Evolutionary conservation across 2,797 vertebrate genomes (phyloP).

Genomic region (Chloroceryle amazona): DNA sequence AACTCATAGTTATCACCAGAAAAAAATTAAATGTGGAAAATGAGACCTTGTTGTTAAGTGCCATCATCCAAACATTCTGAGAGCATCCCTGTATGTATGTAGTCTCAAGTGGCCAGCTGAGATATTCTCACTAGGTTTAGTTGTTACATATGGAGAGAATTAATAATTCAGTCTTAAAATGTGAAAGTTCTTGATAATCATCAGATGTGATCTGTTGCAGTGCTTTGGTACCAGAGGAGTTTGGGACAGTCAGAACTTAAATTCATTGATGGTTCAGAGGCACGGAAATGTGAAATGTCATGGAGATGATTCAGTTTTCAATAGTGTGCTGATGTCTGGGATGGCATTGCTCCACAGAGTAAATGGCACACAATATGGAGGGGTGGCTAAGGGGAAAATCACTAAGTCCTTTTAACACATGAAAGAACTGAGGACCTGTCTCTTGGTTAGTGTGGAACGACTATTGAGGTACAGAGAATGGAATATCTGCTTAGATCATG

Average conservation of each 20-base stretch:
- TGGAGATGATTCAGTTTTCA: conserved; percentile 8
- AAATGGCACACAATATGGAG: neutral
- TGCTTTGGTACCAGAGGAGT: neutral
- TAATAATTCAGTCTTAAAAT: neutral
- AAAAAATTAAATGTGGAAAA: neutral
- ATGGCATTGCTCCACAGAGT: neutral
- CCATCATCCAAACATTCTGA: neutral
- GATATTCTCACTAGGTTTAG: neutral
- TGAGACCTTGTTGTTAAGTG: neutral
- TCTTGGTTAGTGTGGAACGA: neutral
- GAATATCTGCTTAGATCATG: neutral
- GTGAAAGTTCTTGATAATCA: neutral
- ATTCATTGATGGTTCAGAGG: neutral
- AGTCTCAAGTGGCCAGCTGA: neutral
- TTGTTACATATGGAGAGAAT: neutral
- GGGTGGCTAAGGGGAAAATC: neutral
- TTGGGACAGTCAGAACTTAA: neutral
- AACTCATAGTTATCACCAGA: neutral
- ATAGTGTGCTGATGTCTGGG: neutral
- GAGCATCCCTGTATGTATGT: neutral
- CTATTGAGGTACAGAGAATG: neutral
- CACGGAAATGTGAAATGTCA: neutral
- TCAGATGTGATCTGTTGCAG: conserved; percentile 10
- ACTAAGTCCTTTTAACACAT: neutral
- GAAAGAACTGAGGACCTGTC: neutral